Evolutionary conservation across 1,140 invertebrate species (phyloP).

Genomic region (Stenopsyche tienmushanensis): DNA sequence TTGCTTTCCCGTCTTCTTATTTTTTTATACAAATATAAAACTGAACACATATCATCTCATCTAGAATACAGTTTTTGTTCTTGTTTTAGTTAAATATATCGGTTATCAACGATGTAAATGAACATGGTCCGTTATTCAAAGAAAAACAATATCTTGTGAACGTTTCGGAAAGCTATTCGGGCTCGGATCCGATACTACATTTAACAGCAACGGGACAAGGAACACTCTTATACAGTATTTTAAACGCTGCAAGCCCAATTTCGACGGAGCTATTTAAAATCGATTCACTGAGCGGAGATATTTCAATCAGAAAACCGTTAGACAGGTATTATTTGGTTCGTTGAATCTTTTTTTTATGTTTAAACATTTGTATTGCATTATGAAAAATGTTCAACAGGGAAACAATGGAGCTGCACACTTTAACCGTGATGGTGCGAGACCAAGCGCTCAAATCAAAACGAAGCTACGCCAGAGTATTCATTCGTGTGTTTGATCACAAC

Average conservation of each 20-base stretch:
- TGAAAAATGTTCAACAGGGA: slow-evolving; percentile 57
- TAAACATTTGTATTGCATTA: too few species aligned
- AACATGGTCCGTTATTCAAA: slow-evolving; percentile 76
- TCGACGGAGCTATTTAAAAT: slow-evolving; percentile 78
- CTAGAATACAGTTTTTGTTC: neutral
- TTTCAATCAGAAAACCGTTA: slow-evolving; percentile 68
- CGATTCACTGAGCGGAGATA: slow-evolving; percentile 73
- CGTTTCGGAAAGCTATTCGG: slow-evolving; percentile 67
- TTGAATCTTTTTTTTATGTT: too few species aligned
- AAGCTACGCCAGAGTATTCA: slow-evolving; percentile 79
- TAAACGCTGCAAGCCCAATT: slow-evolving; percentile 71
- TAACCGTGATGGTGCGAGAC: slow-evolving; percentile 90
- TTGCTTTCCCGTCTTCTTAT: neutral
- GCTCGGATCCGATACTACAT: slow-evolving; percentile 26
- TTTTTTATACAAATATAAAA: slow-evolving; percentile 29
- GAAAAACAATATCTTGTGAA: slow-evolving; percentile 69
- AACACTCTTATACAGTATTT: slow-evolving; percentile 73
- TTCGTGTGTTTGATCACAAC: slow-evolving; percentile 85
- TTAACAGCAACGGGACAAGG: slow-evolving; percentile 40
- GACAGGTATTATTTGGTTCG: slow-evolving; percentile 57
- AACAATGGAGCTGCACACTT: slow-evolving; percentile 75
- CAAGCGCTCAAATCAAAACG: slow-evolving; percentile 82
- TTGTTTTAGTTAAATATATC: slow-evolving; percentile 62
- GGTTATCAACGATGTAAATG: slow-evolving; percentile 79
- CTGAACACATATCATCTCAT: slow-evolving; percentile 12